Percentiles rank a stretch among this genome's conserved stretches.
These are phyloP conservation scores for Ficedula albicollis DNA, from an alignment of 2,797 vertebrate species.

Conservation along the genomic window DNA sequence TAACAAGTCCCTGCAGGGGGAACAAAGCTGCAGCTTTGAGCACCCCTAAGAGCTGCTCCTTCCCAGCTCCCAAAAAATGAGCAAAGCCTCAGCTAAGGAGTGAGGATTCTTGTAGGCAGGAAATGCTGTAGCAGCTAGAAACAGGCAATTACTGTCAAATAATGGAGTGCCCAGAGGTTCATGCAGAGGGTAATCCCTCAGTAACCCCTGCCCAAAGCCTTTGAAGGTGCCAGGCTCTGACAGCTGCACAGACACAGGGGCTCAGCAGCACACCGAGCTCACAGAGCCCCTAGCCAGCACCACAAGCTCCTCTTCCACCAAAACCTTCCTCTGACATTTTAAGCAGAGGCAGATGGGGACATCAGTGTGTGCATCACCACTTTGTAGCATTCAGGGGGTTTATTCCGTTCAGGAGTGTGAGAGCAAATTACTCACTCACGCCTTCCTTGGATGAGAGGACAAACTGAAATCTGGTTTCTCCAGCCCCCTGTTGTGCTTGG, in stretches of 20 bases:
- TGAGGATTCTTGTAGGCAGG: not conserved
- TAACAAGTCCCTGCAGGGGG: not conserved
- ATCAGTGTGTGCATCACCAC: not conserved
- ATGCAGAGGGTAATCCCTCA: not conserved
- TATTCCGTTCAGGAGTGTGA: not conserved
- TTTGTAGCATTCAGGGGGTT: not conserved
- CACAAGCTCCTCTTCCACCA: not conserved
- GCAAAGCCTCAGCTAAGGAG: not conserved
- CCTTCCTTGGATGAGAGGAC: not conserved
- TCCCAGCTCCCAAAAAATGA: not conserved
- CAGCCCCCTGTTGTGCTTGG: not conserved
- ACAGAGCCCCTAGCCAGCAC: not conserved
- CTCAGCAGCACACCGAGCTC: accelerated
- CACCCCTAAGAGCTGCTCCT: not conserved
- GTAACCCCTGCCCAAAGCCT: not conserved
- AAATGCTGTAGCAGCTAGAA: not conserved
- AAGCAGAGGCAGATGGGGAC: not conserved
- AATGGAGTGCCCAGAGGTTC: not conserved
- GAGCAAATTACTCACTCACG: accelerated
- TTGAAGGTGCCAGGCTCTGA: not conserved
- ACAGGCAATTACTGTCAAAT: not conserved
- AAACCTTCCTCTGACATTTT: not conserved
- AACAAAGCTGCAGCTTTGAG: not conserved
- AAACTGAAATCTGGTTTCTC: not conserved
- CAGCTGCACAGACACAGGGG: not conserved